Percentiles rank a stretch among this genome's conserved stretches.
Conservation (phyloP, 1,140 invertebrate species). For the Liolophura sinensis region DNA sequence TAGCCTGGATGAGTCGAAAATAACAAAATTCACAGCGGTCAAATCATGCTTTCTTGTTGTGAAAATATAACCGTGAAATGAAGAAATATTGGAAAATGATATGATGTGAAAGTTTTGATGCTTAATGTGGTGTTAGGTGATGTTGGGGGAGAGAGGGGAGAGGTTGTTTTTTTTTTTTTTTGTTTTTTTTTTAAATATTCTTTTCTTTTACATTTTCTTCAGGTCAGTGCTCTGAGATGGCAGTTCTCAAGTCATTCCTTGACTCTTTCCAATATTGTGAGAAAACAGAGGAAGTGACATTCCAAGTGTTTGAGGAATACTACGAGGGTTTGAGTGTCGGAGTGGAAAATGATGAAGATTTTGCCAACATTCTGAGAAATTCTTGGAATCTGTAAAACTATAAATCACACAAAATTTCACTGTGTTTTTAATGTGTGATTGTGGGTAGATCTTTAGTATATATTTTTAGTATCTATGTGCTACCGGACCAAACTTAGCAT, state of each 20-base stretch:
- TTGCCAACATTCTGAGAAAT: constrained; percentile 52
- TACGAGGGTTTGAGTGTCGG: constrained; percentile 56
- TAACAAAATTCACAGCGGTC: no score
- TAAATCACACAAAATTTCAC: not conserved
- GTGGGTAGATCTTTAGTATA: no score
- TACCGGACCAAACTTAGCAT: no score
- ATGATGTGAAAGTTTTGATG: not conserved
- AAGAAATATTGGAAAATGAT: no score
- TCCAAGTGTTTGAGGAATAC: constrained; percentile 57
- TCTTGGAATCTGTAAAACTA: constrained; percentile 43
- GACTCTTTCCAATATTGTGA: constrained; percentile 2
- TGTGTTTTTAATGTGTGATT: no score
- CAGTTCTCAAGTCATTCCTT: constrained; percentile 1
- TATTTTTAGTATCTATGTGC: no score
- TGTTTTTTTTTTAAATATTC: constrained; percentile 5
- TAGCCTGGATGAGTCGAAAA: no score
- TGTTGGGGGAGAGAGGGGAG: no score
- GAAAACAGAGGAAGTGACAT: constrained; percentile 43
- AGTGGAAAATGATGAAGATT: constrained; percentile 49
- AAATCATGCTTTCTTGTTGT: no score
- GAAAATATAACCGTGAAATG: no score
- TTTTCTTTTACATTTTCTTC: constrained; percentile 7
- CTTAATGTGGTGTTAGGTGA: no score
- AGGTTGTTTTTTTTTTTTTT: no score
- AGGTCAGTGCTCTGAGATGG: constrained; percentile 7